Evolutionary conservation across 1,140 invertebrate species (phyloP).

Genomic region (Platyscapa corneri): DNA sequence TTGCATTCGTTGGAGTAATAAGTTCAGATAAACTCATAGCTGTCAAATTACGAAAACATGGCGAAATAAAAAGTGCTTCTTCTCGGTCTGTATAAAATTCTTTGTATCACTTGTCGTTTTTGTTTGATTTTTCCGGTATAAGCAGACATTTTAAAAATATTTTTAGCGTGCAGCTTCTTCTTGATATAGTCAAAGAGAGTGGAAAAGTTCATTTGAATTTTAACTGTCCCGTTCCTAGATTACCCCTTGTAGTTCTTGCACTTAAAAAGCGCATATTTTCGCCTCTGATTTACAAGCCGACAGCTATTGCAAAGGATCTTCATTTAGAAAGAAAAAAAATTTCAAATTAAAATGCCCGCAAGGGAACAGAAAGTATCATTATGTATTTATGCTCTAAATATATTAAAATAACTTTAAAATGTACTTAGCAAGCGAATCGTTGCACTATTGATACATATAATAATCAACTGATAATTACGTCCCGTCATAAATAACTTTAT

Average conservation of each 20-base stretch:
- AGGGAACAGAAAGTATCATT: too few relatives aligned
- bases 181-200: not conserved
- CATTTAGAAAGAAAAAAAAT: too few relatives aligned
- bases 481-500: too few relatives aligned
- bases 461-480: too few relatives aligned
- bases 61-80: too few relatives aligned
- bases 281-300: not conserved
- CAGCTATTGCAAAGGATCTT: not conserved
- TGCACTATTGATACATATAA: too few relatives aligned
- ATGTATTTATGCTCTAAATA: not conserved
- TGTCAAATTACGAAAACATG: too few relatives aligned
- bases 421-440: not conserved
- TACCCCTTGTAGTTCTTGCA: not conserved
- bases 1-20: not conserved
- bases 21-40: too few relatives aligned
- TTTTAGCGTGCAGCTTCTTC: not conserved
- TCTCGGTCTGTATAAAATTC: not conserved
- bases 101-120: not conserved
- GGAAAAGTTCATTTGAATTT: constrained; percentile 3
- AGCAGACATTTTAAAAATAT: not conserved
- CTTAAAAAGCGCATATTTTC: not conserved
- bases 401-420: not conserved
- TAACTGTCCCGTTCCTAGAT: not conserved
- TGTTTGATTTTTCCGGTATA: not conserved
- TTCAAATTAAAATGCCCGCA: too few relatives aligned